phyloP scores from a whole-genome alignment of 2,113 vertebrate genomes.

The Myrmophylax atrothorax region DNA sequence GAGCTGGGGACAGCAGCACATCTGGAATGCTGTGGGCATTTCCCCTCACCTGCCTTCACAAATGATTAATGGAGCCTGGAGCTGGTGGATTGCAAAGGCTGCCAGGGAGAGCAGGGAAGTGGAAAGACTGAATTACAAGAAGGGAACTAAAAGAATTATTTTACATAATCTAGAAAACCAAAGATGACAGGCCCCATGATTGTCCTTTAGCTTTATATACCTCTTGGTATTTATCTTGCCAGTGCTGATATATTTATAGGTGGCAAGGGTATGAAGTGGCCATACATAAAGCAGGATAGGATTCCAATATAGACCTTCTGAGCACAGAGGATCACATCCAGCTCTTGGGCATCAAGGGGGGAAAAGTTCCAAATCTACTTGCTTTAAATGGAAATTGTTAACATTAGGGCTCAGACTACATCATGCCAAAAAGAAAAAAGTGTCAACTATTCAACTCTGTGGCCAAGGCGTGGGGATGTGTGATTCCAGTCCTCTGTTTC shows the following conservation, averaged over 20 bases:
- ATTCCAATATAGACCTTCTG: background rate
- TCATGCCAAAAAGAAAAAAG: background rate
- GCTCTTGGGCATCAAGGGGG: background rate
- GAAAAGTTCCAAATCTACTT: background rate
- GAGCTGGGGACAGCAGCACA: background rate
- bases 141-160: background rate
- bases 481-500: background rate
- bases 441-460: background rate
- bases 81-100: background rate
- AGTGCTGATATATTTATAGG: background rate
- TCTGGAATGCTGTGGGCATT: background rate
- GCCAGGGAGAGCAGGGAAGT: background rate
- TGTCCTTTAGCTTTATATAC: background rate
- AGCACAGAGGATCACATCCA: background rate
- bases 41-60: background rate
- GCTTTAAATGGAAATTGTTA: background rate
- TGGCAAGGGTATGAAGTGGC: background rate
- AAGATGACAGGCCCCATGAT: background rate
- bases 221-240: background rate
- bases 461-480: background rate
- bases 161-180: background rate
- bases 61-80: background rate
- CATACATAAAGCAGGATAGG: background rate
- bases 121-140: background rate
- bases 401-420: background rate